Evolutionary conservation across 2,888 invertebrate species (phyloP), one percentile per base, ranked within the genome.

Genomic region (Cantharis lateralis): DNA sequence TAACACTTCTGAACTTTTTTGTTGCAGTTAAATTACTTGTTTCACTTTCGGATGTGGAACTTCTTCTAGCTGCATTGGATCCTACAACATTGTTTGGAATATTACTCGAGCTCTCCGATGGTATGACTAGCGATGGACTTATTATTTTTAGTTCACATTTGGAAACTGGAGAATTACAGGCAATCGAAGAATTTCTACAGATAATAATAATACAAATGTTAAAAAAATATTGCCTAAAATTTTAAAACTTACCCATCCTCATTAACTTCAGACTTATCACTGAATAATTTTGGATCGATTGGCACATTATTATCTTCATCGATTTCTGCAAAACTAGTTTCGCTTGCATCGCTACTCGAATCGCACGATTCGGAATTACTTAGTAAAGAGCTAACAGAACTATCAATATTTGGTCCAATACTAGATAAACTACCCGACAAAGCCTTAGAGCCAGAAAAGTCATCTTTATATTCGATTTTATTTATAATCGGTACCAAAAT

Each of bases 401-500:
- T 93, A 87, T 95, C 93, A 24, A 93, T 89, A 80, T 93, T 91
- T 15, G 93, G 93, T 71, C 93, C 93, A 16, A 93, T 90, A 83
- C 94, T 94, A 0, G 93, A 93, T 62, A 92, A 90, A 83, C 93
- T 93, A 81, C 91, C 91, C 88, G 91, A 92, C 64, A 81, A 74
- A 77, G 82, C 85, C 15, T 82, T 69, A 24, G 77, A 77, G 68
- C 80, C 80, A 24, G 82, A 82, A 62, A 83, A 82, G 28, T 75
- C 75, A 15, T 20, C 32, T 77, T 83, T 86, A 75, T 85, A 84
- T 86, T 92, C 91, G 82, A 93, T 87, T 78, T 91, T 92, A 80
- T 92, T 91, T 79, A 93, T 91, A 74, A 93, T 93, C 28, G 93
- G 93, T 61, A 93, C 88, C 81, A 94, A 87, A 84, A 95, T 94